These are phyloP conservation scores for Phainopepla nitens DNA, from an alignment of 2,113 vertebrate species.

Conservation along the genomic window DNA sequence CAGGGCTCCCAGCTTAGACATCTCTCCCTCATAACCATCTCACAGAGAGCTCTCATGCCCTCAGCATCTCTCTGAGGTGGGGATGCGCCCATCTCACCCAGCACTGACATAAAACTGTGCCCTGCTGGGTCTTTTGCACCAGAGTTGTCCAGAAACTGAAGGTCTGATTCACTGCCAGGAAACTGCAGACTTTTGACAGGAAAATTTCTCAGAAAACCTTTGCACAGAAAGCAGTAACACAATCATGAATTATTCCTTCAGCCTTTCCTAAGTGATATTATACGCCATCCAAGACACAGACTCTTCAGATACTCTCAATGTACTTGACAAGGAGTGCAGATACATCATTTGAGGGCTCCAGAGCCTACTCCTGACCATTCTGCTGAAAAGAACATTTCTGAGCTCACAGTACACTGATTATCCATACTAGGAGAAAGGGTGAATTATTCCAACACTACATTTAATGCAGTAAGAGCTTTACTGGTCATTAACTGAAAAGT, in stretches of 20 bases:
- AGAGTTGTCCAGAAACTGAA: background rate
- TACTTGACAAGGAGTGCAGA: background rate
- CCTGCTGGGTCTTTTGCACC: background rate
- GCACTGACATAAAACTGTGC: background rate
- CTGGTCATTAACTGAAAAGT: background rate
- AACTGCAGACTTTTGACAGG: background rate
- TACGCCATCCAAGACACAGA: background rate
- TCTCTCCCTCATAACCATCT: background rate
- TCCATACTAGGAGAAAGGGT: background rate
- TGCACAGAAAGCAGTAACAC: background rate
- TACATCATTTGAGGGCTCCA: background rate
- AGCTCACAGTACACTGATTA: background rate
- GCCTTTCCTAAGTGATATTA: background rate
- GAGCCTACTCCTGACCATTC: background rate
- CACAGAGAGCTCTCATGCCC: background rate
- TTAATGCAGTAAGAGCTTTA: background rate
- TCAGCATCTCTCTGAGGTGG: background rate
- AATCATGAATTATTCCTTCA: background rate
- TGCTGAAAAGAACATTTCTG: background rate
- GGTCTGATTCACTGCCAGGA: background rate
- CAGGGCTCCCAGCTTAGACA: background rate
- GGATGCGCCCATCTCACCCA: background rate
- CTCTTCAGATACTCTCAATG: background rate
- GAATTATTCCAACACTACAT: background rate
- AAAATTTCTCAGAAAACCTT: background rate